phyloP scores from a whole-genome alignment of 2,888 invertebrate genomes.

The Baccha elongata region DNA sequence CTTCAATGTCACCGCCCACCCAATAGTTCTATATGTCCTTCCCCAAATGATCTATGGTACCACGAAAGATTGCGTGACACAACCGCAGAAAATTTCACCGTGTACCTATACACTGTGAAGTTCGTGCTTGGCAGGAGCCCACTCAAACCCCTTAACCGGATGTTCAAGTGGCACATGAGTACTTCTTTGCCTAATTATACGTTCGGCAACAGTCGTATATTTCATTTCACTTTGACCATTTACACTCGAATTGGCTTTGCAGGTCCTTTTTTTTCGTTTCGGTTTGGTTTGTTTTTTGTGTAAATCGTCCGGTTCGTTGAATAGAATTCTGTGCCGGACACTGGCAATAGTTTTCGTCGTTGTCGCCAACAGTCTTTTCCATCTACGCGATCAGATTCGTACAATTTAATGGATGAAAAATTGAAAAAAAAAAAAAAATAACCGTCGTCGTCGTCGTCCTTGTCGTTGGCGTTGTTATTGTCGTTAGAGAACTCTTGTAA shows the following conservation, averaged over 20 bases:
- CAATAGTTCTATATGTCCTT: conserved; percentile 35
- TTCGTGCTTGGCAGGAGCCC: conserved; percentile 36
- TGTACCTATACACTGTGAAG: conserved; percentile 16
- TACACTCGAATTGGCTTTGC: conserved; percentile 51
- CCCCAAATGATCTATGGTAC: conserved; percentile 63
- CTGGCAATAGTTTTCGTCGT: conserved; percentile 31
- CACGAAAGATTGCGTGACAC: conserved; percentile 70
- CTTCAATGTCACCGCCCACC: background rate
- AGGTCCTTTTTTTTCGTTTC: conserved; percentile 19
- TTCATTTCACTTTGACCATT: conserved; percentile 55
- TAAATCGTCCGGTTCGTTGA: conserved; percentile 5
- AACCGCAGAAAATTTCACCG: conserved; percentile 60
- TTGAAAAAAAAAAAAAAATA: conserved; percentile 42
- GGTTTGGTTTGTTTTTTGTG: background rate
- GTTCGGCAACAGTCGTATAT: conserved; percentile 62
- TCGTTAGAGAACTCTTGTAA: background rate
- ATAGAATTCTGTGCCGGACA: conserved; percentile 35
- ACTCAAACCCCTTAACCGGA: conserved; percentile 44
- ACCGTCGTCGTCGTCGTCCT: conserved; percentile 1
- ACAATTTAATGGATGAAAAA: conserved; percentile 66
- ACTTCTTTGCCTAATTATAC: conserved; percentile 71
- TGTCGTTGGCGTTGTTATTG: background rate
- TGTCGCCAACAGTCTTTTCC: conserved; percentile 39
- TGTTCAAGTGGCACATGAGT: conserved; percentile 74
- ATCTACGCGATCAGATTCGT: conserved; percentile 43